Base-by-base conservation (phyloP, 2,888 invertebrate species). In the Cataglyphis albicans region DNA sequence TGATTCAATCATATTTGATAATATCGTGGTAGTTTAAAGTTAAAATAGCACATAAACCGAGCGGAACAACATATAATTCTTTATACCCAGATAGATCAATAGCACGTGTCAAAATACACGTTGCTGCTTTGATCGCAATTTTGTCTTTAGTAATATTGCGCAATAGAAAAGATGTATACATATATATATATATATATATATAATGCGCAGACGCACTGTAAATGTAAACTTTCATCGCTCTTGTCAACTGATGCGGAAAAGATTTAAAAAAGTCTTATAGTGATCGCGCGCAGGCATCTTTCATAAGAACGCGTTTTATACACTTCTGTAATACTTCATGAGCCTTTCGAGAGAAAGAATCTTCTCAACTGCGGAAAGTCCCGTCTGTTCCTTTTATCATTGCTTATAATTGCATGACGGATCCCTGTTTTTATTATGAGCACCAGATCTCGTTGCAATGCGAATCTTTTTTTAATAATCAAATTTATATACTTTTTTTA, bases 101-200 rank as follows among this genome's bases (percentile, higher is more conserved):
- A 3, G n/a, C n/a, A 15, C 67, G 21, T 67, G 76, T 57, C 76
- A n/a, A 76, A 65, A 38, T 41, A 29, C 41, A 76, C 55, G 15
- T 55, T 38, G 15, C 55, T 52, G n/a, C 38, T 65, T n/a, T 38
- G 18, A 63, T 52, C 52, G 12, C 29, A 57, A 67, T 52, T 41
- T 67, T 7, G 38, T 29, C 41, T 76, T 55, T 57, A 57, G 38
- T 38, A 76, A 76, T 76, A 76, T 76, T 76, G 55, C 76, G 76
- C 67, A 76, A 76, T 41, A 65, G 41, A 25, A 21, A 41, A 15
- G 18, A 65, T 29, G 21, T 52, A 21, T 18, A 7, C 4, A 7
- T 7, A 9, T 4, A 29, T 18, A 61, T 21, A 21, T 21, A 21
- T 21, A 21, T 21, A 21, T 21, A 21, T 21, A 21, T 21, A 21